These are phyloP conservation scores for Electrophaes corylata DNA, from an alignment of 2,888 invertebrate species.

Conservation along the genomic window DNA sequence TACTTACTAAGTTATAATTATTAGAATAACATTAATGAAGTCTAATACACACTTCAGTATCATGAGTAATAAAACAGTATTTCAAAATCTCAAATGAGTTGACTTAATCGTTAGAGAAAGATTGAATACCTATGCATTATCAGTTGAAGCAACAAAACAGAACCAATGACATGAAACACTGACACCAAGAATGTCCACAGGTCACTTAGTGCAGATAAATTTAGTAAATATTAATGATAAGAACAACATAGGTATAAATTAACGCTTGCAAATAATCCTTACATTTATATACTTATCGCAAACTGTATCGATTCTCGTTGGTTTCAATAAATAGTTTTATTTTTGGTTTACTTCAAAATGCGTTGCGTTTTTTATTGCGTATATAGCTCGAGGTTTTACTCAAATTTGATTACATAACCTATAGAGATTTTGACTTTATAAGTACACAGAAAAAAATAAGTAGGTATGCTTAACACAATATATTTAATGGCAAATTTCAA, in stretches of 20 bases:
- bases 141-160: slow-evolving; percentile 50
- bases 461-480: no score
- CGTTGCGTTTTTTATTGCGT: neutral
- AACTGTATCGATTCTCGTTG: slow-evolving; percentile 12
- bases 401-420: neutral
- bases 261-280: slow-evolving; percentile 49
- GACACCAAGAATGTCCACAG: slow-evolving; percentile 63
- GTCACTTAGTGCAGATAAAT: slow-evolving; percentile 63
- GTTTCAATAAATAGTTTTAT: neutral
- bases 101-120: slow-evolving; percentile 27
- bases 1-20: no score
- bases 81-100: neutral
- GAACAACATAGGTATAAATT: slow-evolving; percentile 48
- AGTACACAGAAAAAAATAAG: no score
- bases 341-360: neutral
- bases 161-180: slow-evolving; percentile 59
- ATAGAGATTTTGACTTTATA: neutral
- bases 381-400: neutral
- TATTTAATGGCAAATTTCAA: neutral
- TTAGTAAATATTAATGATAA: slow-evolving; percentile 60
- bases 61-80: neutral
- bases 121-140: slow-evolving; percentile 38
- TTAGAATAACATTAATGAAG: no score
- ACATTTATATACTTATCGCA: slow-evolving; percentile 36
- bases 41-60: no score